Conservation (phyloP, 2,888 invertebrate species). For the Phymatocera aterrima region DNA sequence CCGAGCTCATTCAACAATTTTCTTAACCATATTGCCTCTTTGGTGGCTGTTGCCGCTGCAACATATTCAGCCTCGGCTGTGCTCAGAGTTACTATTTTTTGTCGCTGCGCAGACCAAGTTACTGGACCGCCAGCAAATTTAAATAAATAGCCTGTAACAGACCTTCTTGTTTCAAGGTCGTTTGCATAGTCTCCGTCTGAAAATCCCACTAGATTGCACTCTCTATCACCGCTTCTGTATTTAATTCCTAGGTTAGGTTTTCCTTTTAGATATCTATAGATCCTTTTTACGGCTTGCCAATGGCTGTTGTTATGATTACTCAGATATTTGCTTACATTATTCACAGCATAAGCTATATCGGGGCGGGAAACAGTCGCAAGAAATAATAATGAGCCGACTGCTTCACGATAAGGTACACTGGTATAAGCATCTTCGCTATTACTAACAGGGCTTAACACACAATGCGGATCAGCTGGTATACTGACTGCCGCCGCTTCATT, state of each 20-base stretch:
- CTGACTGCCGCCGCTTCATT: background rate
- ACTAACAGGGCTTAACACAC: constrained; percentile 12
- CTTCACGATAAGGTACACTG: constrained; percentile 11
- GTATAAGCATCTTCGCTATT: background rate
- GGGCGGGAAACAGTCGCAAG: background rate
- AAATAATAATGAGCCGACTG: constrained; percentile 11
- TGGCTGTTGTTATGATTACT: constrained; percentile 7
- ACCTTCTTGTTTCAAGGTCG: constrained; percentile 46
- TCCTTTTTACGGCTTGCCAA: constrained; percentile 34
- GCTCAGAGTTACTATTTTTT: constrained; percentile 48
- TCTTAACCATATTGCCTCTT: constrained; percentile 49
- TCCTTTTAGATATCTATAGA: constrained; percentile 42
- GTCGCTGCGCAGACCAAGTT: constrained; percentile 51
- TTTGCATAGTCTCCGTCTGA: constrained; percentile 21
- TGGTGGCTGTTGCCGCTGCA: constrained; percentile 48
- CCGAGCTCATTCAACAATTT: constrained; percentile 48
- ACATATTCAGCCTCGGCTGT: constrained; percentile 53
- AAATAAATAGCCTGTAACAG: constrained; percentile 53
- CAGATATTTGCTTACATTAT: background rate
- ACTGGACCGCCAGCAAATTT: constrained; percentile 50
- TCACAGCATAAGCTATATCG: constrained; percentile 3
- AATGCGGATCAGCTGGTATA: constrained; percentile 39
- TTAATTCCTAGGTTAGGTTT: constrained; percentile 48
- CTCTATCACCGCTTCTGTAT: constrained; percentile 42
- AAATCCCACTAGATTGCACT: background rate